Conservation (phyloP, 1,140 invertebrate genomes). For the Drosophila melanica region DNA sequence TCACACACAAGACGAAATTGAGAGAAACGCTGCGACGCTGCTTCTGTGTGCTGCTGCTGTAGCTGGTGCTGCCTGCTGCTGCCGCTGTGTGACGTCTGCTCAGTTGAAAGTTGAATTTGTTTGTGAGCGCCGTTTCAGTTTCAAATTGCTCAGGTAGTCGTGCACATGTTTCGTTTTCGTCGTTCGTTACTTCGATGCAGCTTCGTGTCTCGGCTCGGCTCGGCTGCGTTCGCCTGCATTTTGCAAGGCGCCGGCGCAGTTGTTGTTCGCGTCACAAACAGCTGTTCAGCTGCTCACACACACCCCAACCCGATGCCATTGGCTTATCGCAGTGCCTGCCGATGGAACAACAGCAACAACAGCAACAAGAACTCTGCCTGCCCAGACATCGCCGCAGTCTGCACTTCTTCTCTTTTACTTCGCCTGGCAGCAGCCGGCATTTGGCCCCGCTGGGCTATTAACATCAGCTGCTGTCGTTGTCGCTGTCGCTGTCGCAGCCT, state of each 20-base stretch:
- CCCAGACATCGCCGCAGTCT: slow-evolving; percentile 53
- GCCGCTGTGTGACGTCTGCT: slow-evolving; percentile 56
- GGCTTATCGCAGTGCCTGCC: slow-evolving; percentile 41
- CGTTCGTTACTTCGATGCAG: slow-evolving; percentile 11
- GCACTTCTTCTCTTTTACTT: slow-evolving; percentile 37
- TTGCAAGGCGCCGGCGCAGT: slow-evolving; percentile 66
- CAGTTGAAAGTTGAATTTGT: slow-evolving; percentile 70
- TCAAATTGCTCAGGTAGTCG: slow-evolving; percentile 31
- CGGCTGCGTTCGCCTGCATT: slow-evolving; percentile 46
- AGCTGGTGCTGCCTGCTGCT: slow-evolving; percentile 14
- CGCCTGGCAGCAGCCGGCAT: slow-evolving; percentile 60
- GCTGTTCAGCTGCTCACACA: slow-evolving; percentile 60
- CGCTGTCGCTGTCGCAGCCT: slow-evolving; percentile 42
- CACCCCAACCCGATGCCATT: slow-evolving; percentile 21
- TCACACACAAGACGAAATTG: slow-evolving; percentile 42
- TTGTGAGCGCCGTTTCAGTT: slow-evolving; percentile 60
- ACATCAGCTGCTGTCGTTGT: slow-evolving; percentile 70
- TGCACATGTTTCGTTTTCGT: slow-evolving; percentile 40
- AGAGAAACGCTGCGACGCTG: slow-evolving; percentile 24
- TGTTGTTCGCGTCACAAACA: slow-evolving; percentile 60
- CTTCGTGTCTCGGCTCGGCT: slow-evolving; percentile 36
- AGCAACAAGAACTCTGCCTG: slow-evolving; percentile 57
- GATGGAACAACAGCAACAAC: slow-evolving; percentile 17
- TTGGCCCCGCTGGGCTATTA: slow-evolving; percentile 78
- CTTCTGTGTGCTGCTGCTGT: slow-evolving; percentile 16